Conservation (phyloP, 2,888 invertebrate species). For the Ophraella communa region DNA sequence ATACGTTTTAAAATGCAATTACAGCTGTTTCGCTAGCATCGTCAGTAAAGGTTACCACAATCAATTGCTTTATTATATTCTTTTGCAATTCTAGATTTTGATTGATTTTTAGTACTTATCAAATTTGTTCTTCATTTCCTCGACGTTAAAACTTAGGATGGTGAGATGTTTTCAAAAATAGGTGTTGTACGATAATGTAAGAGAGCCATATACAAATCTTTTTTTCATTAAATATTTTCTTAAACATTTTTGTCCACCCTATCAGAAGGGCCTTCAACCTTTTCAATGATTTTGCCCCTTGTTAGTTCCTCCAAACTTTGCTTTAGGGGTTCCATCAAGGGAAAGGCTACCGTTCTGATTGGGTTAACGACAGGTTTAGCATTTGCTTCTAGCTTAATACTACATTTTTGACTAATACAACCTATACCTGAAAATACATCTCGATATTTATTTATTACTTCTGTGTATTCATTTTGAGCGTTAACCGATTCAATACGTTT, state of each 20-base stretch:
- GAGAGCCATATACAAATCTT: not conserved
- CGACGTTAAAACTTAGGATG: conserved; percentile 6
- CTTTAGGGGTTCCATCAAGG: not conserved
- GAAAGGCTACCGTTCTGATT: not conserved
- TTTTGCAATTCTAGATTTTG: not conserved
- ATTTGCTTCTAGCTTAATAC: not conserved
- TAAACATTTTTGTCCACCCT: not conserved
- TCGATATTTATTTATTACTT: not conserved
- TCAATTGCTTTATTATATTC: conserved; percentile 5
- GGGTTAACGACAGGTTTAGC: conserved; percentile 5
- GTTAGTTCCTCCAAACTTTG: not conserved
- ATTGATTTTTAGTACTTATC: not conserved
- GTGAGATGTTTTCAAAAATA: conserved; percentile 5
- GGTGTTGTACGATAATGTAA: no score
- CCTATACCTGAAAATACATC: not conserved
- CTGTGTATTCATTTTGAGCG: not conserved
- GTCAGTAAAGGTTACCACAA: no score
- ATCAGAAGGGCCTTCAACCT: not conserved
- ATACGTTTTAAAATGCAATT: no score
- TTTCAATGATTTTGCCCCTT: not conserved
- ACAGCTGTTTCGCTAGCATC: no score
- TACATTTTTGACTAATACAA: not conserved
- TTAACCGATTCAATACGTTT: conserved; percentile 3
- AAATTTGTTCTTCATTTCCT: conserved; percentile 4
- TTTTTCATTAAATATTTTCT: not conserved